Conservation (phyloP, 2,113 vertebrate genomes). For the Phrynocephalus versicolor region DNA sequence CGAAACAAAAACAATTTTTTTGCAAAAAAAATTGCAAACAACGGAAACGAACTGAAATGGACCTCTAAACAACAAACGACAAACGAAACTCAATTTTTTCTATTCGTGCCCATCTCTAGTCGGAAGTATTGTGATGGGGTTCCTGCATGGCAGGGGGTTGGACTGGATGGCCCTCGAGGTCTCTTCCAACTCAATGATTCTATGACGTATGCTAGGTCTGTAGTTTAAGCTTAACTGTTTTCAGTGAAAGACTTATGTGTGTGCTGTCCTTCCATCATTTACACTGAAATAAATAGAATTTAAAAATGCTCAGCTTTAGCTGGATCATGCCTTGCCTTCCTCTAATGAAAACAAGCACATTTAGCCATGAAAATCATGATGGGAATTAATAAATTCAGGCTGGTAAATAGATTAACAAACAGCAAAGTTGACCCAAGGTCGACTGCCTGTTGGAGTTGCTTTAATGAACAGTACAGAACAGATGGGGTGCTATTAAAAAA, state of each 20-base stretch:
- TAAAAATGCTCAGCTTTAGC: neutral
- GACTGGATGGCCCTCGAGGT: too few species aligned
- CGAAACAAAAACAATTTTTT: too few species aligned
- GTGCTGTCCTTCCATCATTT: neutral
- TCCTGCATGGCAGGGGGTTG: too few species aligned
- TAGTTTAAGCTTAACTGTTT: neutral
- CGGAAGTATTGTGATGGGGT: too few species aligned
- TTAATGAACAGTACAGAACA: slow-evolving; percentile 18
- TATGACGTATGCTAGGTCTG: too few species aligned
- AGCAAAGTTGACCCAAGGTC: slow-evolving; percentile 13
- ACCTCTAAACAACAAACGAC: too few species aligned
- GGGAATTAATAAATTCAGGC: neutral
- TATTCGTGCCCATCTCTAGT: too few species aligned
- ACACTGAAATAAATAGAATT: neutral
- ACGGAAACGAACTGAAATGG: too few species aligned
- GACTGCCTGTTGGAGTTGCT: slow-evolving; percentile 4
- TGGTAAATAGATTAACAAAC: neutral
- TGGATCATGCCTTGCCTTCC: neutral
- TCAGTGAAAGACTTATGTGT: neutral
- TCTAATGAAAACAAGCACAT: neutral
- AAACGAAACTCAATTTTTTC: too few species aligned
- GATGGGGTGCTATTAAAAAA: slow-evolving; percentile 10
- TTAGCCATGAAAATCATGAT: neutral
- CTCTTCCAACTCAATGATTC: too few species aligned
- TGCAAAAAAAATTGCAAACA: too few species aligned